Evolutionary conservation across 1,140 invertebrate genomes (phyloP).

Genomic region (Hyposmocoma kahamanoa): DNA sequence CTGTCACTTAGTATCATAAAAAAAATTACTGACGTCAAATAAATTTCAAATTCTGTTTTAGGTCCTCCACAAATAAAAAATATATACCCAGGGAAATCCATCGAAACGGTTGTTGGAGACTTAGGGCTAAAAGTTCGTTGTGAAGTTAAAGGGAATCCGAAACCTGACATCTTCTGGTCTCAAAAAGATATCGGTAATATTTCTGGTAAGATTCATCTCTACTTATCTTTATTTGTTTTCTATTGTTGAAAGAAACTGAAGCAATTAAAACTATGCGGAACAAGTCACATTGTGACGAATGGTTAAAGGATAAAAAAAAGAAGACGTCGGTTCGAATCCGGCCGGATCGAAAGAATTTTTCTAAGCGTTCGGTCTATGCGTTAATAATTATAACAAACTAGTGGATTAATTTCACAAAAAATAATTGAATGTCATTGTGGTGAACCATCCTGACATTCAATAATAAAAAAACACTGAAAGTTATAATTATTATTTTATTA

Average conservation of each 20-base stretch:
- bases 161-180: conserved; percentile 31
- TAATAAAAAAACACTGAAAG: no score
- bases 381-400: no score
- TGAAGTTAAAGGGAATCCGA: conserved; percentile 26
- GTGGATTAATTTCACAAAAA: no score
- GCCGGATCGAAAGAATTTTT: no score
- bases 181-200: conserved; percentile 16
- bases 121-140: conserved; percentile 24
- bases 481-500: no score
- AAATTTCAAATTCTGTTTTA: conserved; percentile 15
- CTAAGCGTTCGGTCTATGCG: no score
- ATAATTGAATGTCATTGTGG: no score
- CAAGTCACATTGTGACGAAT: neutral
- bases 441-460: no score
- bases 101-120: conserved; percentile 25
- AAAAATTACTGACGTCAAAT: no score
- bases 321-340: no score
- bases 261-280: no score
- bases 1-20: neutral
- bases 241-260: neutral
- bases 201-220: conserved; percentile 19
- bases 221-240: neutral
- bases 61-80: conserved; percentile 24
- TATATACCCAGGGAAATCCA: conserved; percentile 9
- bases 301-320: neutral